Conservation (phyloP, 1,140 invertebrate genomes). For the Zaprionus capensis region DNA sequence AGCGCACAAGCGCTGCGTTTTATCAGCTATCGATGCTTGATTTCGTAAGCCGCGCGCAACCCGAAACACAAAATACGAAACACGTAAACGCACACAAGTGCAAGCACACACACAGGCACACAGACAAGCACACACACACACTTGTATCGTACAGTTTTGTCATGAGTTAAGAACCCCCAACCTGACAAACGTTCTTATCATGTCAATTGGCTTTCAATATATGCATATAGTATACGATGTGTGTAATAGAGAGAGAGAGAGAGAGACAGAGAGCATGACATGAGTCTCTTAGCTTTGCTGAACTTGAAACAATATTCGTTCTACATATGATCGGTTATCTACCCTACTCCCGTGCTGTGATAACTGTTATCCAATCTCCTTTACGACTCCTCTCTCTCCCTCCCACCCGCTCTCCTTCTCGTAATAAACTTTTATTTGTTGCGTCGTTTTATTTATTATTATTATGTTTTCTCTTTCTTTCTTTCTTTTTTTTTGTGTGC, state of each 20-base stretch:
- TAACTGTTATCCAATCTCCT: constrained; percentile 1
- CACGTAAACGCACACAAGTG: background rate
- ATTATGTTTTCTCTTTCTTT: background rate
- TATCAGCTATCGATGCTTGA: constrained; percentile 44
- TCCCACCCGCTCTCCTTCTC: background rate
- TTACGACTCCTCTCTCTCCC: background rate
- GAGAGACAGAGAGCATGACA: background rate
- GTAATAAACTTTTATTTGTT: constrained; percentile 8
- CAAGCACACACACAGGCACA: background rate
- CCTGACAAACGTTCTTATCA: constrained; percentile 16
- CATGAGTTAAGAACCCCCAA: background rate
- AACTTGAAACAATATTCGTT: constrained; percentile 4
- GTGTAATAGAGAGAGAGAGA: background rate
- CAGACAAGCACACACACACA: background rate
- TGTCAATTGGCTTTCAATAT: constrained; percentile 20
- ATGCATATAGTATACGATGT: background rate
- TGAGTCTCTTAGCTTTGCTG: background rate
- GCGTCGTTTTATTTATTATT: constrained; percentile 6
- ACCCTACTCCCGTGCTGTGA: background rate
- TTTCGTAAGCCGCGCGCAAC: constrained; percentile 33
- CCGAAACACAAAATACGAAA: constrained; percentile 20
- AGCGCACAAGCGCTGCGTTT: constrained; percentile 25
- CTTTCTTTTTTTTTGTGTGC: background rate
- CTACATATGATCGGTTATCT: background rate
- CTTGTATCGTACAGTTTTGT: background rate